A percentile compares a stretch with the other conserved stretches of the same genome.
Evolutionary conservation across 2,113 vertebrate genomes (phyloP).

Genomic region (Scytalopus superciliaris): DNA sequence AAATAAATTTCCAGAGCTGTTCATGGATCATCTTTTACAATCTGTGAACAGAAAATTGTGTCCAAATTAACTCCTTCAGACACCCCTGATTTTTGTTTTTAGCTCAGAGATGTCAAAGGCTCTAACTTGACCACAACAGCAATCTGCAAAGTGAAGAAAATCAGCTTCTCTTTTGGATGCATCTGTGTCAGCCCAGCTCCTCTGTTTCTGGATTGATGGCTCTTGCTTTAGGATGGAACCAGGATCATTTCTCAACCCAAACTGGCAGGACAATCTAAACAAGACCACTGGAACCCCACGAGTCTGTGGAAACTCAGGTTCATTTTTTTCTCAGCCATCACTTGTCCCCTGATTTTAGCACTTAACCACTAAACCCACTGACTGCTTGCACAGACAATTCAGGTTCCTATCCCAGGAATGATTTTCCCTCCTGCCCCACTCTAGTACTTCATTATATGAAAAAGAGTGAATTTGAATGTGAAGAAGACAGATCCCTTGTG

Average conservation of each 20-base stretch:
- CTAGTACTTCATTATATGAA: neutral
- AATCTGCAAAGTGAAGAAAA: neutral
- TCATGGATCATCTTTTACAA: neutral
- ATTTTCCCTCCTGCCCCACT: neutral
- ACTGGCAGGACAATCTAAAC: neutral
- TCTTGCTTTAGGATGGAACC: neutral
- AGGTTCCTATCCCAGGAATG: neutral
- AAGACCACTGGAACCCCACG: fast-evolving
- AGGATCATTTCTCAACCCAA: neutral
- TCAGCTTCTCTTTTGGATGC: neutral
- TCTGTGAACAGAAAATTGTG: neutral
- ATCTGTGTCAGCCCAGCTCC: neutral
- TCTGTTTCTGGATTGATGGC: neutral
- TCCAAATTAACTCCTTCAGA: neutral
- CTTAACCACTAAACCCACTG: neutral
- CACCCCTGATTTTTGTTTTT: neutral
- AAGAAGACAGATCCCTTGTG: neutral
- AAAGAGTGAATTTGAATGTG: neutral
- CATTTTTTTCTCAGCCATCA: neutral
- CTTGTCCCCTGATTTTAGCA: neutral
- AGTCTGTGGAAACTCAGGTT: neutral
- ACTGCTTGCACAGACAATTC: neutral
- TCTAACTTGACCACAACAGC: neutral
- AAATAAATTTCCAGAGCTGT: neutral
- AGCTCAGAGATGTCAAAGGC: neutral